Evolutionary conservation across 2,113 vertebrate species (phyloP).

Genomic region (Lycocorax pyrrhopterus): DNA sequence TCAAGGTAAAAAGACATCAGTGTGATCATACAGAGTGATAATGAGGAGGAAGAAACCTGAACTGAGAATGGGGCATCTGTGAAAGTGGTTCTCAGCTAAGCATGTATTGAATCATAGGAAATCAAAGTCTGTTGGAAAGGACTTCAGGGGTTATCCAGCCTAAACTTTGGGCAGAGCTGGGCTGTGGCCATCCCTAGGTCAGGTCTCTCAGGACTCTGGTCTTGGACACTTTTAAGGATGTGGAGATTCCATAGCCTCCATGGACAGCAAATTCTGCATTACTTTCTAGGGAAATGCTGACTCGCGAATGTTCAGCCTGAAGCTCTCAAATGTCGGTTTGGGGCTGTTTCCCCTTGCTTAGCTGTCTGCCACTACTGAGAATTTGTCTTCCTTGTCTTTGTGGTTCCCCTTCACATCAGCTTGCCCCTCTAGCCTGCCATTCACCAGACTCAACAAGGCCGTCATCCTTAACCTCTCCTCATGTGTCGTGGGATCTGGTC

Average conservation of each 20-base stretch:
- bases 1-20: not conserved
- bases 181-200: not conserved
- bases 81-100: not conserved
- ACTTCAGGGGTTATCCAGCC: not conserved
- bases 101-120: not conserved
- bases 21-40: not conserved
- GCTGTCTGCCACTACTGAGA: not conserved
- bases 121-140: not conserved
- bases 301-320: not conserved
- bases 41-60: not conserved
- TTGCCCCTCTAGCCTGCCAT: not conserved
- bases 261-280: not conserved
- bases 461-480: not conserved
- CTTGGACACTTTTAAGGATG: not conserved
- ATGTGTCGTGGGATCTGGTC: not conserved
- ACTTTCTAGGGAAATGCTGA: not conserved
- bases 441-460: not conserved
- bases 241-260: not conserved
- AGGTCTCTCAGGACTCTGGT: not conserved
- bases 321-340: not conserved
- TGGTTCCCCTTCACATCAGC: not conserved
- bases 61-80: not conserved
- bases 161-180: not conserved
- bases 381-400: not conserved
- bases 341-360: not conserved